phyloP scores from a whole-genome alignment of 2,888 invertebrate genomes.

The Slavum lentiscoides region DNA sequence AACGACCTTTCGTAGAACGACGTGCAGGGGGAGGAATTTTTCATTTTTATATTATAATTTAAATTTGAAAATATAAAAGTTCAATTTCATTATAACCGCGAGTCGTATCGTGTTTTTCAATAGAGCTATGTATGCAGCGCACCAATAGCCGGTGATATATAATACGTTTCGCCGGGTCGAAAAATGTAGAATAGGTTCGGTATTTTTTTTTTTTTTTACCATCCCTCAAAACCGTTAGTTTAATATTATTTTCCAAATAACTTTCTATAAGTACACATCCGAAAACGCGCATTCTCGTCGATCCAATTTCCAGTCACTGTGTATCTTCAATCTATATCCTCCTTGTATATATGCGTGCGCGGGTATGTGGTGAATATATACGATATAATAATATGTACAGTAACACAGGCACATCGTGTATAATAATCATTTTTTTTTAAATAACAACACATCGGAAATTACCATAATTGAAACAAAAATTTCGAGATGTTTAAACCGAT shows the following conservation, averaged over 20 bases:
- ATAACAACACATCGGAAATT: slow-evolving; percentile 21
- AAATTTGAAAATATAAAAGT: too few species aligned
- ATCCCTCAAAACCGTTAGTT: slow-evolving; percentile 4
- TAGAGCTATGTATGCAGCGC: too few species aligned
- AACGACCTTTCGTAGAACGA: too few species aligned
- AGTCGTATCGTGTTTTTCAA: too few species aligned
- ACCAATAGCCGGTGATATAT: background rate
- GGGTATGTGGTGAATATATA: too few species aligned
- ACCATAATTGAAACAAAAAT: slow-evolving; percentile 44
- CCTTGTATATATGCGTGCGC: too few species aligned
- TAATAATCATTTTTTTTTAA: slow-evolving; percentile 20
- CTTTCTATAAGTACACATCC: background rate
- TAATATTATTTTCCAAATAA: slow-evolving; percentile 40
- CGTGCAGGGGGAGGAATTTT: too few species aligned
- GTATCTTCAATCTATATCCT: slow-evolving; percentile 20
- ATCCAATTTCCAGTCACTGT: slow-evolving; percentile 43
- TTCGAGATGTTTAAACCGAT: slow-evolving; percentile 26
- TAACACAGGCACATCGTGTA: background rate
- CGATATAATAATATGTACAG: too few species aligned
- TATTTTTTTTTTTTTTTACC: slow-evolving; percentile 21
- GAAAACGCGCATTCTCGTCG: slow-evolving; percentile 15
- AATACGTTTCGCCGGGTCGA: background rate
- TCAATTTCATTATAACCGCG: too few species aligned
- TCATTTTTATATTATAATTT: too few species aligned
- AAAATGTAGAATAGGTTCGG: background rate